Percentiles rank a stretch among this genome's conserved stretches.
Evolutionary conservation across 2,888 invertebrate species (phyloP).

Genomic region (Apoderus coryli): DNA sequence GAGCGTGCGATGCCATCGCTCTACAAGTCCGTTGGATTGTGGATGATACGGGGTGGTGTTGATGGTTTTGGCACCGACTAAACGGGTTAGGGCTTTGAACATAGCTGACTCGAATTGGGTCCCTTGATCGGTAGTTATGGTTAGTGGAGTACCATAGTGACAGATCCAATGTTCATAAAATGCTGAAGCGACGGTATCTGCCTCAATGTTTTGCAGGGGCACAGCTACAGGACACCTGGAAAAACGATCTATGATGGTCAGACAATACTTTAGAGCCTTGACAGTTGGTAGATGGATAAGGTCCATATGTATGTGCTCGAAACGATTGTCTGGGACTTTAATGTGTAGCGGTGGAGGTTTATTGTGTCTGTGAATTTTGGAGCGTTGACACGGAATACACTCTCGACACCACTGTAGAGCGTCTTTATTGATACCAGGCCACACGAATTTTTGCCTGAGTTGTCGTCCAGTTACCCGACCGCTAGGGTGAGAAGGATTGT

Average conservation of each 20-base stretch:
- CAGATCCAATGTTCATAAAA: conserved; percentile 29
- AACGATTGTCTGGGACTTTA: conserved; percentile 18
- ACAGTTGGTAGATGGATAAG: conserved; percentile 19
- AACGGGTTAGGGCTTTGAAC: conserved; percentile 17
- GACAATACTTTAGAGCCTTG: conserved; percentile 14
- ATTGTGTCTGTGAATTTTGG: conserved; percentile 25
- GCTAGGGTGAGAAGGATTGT: conserved; percentile 23
- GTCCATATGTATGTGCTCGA: conserved; percentile 23
- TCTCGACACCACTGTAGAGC: conserved; percentile 22
- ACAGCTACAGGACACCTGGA: conserved; percentile 16
- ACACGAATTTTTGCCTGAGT: conserved; percentile 25
- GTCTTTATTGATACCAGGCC: conserved; percentile 27
- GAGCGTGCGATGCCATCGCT: conserved; percentile 10
- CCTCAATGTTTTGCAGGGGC: conserved; percentile 12
- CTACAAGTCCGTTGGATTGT: conserved; percentile 10
- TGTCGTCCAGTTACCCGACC: conserved; percentile 19
- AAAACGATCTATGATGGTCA: conserved; percentile 14
- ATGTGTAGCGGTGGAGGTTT: conserved; percentile 20
- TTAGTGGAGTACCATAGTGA: conserved; percentile 28
- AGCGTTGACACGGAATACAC: conserved; percentile 24
- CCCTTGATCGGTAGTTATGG: conserved; percentile 25
- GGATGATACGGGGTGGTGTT: conserved; percentile 27
- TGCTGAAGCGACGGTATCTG: conserved; percentile 21
- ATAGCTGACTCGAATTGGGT: conserved; percentile 23
- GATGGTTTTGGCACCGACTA: conserved; percentile 17